Conservation (phyloP, 2,888 invertebrate species). For the Megamerina dolium region DNA sequence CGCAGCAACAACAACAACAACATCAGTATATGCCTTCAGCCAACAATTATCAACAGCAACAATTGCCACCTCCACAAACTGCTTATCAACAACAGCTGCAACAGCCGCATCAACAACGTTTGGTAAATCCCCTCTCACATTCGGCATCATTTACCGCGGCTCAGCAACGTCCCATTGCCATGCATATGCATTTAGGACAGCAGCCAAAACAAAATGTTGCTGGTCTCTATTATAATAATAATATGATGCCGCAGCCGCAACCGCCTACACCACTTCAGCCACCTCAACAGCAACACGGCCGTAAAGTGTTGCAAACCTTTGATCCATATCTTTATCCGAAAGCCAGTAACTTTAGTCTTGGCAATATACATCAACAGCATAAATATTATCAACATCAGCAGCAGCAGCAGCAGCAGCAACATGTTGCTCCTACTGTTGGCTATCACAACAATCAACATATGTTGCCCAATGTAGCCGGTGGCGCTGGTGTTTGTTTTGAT, state of each 20-base stretch:
- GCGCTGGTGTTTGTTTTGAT: background rate
- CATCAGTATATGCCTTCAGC: constrained; percentile 9
- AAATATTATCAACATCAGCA: constrained; percentile 26
- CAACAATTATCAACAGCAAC: constrained; percentile 15
- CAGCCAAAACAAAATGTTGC: constrained; percentile 6
- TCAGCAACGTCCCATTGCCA: constrained; percentile 32
- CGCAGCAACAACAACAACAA: constrained; percentile 10
- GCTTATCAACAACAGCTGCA: constrained; percentile 19
- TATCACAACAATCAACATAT: constrained; percentile 14
- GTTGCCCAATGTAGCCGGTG: too few relatives aligned
- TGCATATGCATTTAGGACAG: constrained; percentile 26
- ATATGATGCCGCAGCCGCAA: constrained; percentile 16
- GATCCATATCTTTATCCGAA: constrained; percentile 45
- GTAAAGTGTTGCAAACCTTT: constrained; percentile 42
- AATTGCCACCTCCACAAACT: constrained; percentile 1
- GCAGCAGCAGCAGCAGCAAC: constrained; percentile 18
- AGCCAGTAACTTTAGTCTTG: constrained; percentile 24
- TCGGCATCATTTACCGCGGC: constrained; percentile 43
- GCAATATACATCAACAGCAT: constrained; percentile 16
- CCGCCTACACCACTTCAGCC: constrained; percentile 21
- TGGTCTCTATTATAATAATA: constrained; percentile 10
- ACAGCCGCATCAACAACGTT: constrained; percentile 14
- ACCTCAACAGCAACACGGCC: constrained; percentile 25
- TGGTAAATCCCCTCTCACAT: constrained; percentile 33
- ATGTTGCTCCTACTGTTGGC: constrained; percentile 13